A percentile compares a stretch with the other conserved stretches of the same genome.
Conservation (phyloP, 2,797 vertebrate species). For the Chiroxiphia lanceolata region DNA sequence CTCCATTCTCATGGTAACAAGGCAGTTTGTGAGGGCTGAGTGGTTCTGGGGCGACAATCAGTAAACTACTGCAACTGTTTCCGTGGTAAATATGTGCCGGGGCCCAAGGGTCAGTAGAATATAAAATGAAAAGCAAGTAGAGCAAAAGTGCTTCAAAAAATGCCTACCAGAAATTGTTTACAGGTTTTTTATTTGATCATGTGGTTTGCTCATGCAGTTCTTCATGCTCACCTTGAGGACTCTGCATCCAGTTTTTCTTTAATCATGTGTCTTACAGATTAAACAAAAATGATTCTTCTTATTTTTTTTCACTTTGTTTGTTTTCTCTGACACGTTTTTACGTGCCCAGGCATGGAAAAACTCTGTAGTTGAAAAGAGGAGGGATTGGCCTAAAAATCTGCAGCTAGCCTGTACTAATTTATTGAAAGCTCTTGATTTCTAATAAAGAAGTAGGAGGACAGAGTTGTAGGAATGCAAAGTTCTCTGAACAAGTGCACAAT, state of each 20-base stretch:
- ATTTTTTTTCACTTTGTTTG: neutral
- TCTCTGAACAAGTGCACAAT: neutral
- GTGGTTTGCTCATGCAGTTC: neutral
- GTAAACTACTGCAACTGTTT: neutral
- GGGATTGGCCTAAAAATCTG: neutral
- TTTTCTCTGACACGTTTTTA: neutral
- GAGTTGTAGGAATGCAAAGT: neutral
- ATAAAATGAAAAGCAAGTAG: neutral
- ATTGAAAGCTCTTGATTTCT: neutral
- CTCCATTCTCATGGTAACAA: fast-evolving
- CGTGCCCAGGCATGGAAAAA: neutral
- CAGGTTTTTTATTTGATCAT: neutral
- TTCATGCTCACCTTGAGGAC: neutral
- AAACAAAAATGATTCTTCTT: neutral
- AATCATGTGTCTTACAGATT: neutral
- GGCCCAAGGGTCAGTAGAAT: neutral
- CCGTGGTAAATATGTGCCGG: neutral
- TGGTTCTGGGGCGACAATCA: fast-evolving
- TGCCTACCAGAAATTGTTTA: neutral
- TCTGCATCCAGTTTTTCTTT: neutral
- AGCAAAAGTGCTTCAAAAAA: neutral
- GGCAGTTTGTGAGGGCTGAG: neutral
- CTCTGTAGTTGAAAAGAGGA: neutral
- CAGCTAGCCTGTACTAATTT: neutral
- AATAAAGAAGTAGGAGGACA: neutral